Evolutionary conservation across 2,888 invertebrate species (phyloP).

Genomic region (Dasysyrphus tricinctus): DNA sequence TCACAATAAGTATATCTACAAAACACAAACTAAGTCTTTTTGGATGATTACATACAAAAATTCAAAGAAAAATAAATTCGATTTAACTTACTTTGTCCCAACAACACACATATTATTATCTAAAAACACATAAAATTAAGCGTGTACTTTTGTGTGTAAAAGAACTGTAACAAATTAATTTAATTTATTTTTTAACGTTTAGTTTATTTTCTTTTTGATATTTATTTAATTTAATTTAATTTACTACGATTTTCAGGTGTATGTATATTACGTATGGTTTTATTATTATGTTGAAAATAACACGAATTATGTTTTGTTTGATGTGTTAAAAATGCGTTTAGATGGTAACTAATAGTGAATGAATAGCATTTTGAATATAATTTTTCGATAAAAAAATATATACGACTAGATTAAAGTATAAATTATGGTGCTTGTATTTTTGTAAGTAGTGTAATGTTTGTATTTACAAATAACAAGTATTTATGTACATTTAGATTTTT

Average conservation of each 20-base stretch:
- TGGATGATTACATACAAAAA: conserved; percentile 33
- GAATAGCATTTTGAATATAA: conserved; percentile 6
- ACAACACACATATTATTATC: conserved; percentile 53
- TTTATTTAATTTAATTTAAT: conserved; percentile 38
- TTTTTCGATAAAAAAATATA: conserved; percentile 47
- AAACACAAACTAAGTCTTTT: conserved; percentile 54
- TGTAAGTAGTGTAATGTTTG: conserved; percentile 55
- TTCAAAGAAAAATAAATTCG: conserved; percentile 31
- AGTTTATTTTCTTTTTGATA: conserved; percentile 51
- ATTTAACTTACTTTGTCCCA: conserved; percentile 69
- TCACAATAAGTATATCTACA: conserved; percentile 34
- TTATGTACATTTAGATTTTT: conserved; percentile 63
- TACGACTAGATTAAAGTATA: conserved; percentile 42
- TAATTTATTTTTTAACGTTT: conserved; percentile 4
- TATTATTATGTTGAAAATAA: conserved; percentile 2
- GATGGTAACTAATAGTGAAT: not conserved
- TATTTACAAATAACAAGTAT: conserved; percentile 61
- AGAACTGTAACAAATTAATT: conserved; percentile 49
- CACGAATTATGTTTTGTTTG: conserved; percentile 30
- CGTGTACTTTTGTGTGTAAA: conserved; percentile 45
- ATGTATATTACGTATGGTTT: not conserved
- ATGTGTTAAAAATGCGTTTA: conserved; percentile 16
- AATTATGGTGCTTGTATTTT: conserved; percentile 43
- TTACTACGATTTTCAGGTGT: conserved; percentile 28
- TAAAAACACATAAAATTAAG: conserved; percentile 49